phyloP scores from a whole-genome alignment of 2,888 invertebrate genomes.

The Pristionchus exspectatus region DNA sequence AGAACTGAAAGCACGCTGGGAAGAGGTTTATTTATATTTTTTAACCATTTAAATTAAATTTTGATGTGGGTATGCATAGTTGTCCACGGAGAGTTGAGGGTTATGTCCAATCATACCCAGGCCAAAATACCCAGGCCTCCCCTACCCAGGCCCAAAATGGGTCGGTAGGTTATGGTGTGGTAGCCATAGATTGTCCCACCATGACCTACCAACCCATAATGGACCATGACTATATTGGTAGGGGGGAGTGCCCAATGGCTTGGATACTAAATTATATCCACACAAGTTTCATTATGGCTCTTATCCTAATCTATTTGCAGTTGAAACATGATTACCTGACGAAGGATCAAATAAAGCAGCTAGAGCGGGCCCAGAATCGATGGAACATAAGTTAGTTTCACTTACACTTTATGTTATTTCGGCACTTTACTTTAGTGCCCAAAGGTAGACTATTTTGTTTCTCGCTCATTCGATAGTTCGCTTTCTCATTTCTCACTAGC shows the following conservation, averaged over 20 bases:
- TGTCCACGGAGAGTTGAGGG: too few species aligned
- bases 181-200: too few species aligned
- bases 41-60: not conserved
- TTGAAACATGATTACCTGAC: constrained; percentile 29
- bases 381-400: constrained; percentile 47
- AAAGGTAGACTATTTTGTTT: not conserved
- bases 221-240: too few species aligned
- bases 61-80: not conserved
- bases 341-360: constrained; percentile 7
- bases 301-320: constrained; percentile 3
- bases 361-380: constrained; percentile 34
- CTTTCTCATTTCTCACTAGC: not conserved
- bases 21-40: constrained; percentile 28
- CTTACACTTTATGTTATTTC: not conserved
- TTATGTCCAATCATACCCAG: too few species aligned
- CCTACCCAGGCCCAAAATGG: too few species aligned
- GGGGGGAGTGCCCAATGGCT: too few species aligned
- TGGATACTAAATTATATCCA: too few species aligned
- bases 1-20: constrained; percentile 39
- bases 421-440: not conserved
- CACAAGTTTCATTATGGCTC: not conserved
- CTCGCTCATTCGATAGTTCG: not conserved
- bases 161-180: too few species aligned
- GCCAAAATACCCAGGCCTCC: too few species aligned
- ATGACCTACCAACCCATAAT: too few species aligned